Percentiles rank a stretch among this genome's conserved stretches.
Evolutionary conservation across 2,797 vertebrate genomes (phyloP).

Genomic region (Hydrolagus colliei): DNA sequence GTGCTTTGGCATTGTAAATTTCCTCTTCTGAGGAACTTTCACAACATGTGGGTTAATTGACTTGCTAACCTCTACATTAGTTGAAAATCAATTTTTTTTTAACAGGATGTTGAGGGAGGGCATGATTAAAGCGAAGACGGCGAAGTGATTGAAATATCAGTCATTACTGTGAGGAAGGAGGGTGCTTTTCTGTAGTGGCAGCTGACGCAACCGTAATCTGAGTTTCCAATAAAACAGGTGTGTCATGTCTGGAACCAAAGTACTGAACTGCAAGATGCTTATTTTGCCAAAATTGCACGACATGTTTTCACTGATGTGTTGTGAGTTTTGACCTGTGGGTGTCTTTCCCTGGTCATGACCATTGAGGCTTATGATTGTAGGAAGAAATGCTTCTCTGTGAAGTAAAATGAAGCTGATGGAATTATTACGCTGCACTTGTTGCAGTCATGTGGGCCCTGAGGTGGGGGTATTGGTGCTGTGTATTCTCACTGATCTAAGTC

Average conservation of each 20-base stretch:
- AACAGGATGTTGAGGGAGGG: too few relatives aligned
- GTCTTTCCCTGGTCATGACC: neutral
- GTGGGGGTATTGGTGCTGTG: too few relatives aligned
- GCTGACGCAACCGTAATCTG: neutral
- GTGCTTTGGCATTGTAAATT: neutral
- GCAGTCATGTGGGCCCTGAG: too few relatives aligned
- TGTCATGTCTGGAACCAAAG: neutral
- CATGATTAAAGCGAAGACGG: too few relatives aligned
- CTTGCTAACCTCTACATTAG: neutral
- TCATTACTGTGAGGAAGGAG: too few relatives aligned
- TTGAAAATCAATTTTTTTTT: neutral
- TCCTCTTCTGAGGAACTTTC: neutral
- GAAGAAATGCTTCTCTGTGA: neutral
- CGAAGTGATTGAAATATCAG: too few relatives aligned
- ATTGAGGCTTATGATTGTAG: neutral
- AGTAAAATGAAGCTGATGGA: neutral
- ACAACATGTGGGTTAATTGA: neutral
- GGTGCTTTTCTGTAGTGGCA: neutral
- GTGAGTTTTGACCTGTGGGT: neutral
- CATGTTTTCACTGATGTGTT: neutral
- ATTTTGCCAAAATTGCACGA: neutral
- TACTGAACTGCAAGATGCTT: neutral
- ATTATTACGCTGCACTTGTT: neutral
- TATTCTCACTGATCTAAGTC: too few relatives aligned
- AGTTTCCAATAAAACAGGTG: neutral